Evolutionary conservation across 2,888 invertebrate species (phyloP), one percentile per base, ranked within the genome.

Genomic region (Myopa testacea): DNA sequence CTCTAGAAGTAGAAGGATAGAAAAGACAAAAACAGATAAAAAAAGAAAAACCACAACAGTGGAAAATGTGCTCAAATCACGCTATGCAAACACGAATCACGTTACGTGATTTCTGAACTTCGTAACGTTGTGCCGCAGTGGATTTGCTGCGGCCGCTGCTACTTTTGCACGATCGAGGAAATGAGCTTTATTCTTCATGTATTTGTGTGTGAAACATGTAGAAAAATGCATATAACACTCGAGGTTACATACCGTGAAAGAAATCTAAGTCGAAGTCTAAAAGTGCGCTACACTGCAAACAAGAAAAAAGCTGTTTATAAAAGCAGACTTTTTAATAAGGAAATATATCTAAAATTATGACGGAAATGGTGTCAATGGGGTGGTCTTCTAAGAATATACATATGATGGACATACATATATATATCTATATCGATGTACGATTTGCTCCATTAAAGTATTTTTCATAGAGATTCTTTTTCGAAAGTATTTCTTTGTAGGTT

Each of bases 61-160:
- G 45, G 38, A 45, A 73, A 73, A 73, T 73, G 73, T 62, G 26
- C 63, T 73, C 3, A 62, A 62, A 62, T 14, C 63, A 73, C 73
- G 73, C 40, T 45, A 73, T 62, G 19, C 14, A 62, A 73, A 73
- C 50, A 58, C 69, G 26, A 45, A 55, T 38, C 60, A 19, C 40
- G 19, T 55, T 60, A 40, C 58, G n/a, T 45, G 10, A 8, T 72
- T 62, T 26, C 73, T 62, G 14, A 73, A 52, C 70, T 70, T 14
- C 45, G 73, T 26, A 45, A 63, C 45, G 62, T 62, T 8, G 72
- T 62, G 6, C 40, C 12, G 40, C 65, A 12, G 14, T 37, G 19
- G 8, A 10, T 45, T 45, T 45, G 45, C 10, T 10, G 45, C 1
- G 45, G 45, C 19, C n/a, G 50, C 4, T 12, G 52, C 8, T 3